Evolutionary conservation across 2,888 invertebrate species (phyloP).

Genomic region (Sesia apiformis): DNA sequence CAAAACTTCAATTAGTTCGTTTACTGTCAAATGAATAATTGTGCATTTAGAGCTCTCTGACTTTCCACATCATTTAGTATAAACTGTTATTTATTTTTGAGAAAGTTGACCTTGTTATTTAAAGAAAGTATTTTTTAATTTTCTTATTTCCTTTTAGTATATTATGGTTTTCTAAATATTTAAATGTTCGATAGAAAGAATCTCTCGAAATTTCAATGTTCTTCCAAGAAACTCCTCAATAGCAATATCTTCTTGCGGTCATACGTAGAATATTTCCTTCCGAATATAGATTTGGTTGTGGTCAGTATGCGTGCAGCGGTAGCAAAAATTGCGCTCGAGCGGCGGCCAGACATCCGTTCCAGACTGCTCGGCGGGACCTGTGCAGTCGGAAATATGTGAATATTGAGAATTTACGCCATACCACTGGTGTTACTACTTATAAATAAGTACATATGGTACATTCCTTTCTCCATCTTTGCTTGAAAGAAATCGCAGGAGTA

Average conservation of each 20-base stretch:
- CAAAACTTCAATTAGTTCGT: not conserved
- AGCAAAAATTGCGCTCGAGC: constrained; percentile 14
- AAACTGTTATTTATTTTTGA: constrained; percentile 5
- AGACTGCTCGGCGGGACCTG: not conserved
- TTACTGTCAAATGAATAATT: constrained; percentile 1
- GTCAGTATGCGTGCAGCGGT: constrained; percentile 12
- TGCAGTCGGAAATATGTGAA: not conserved
- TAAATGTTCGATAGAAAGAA: constrained; percentile 6
- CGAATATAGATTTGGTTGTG: constrained; percentile 3
- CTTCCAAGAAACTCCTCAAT: too few species aligned
- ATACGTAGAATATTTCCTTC: not conserved
- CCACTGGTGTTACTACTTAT: not conserved
- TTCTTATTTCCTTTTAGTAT: too few species aligned
- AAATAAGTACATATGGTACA: too few species aligned
- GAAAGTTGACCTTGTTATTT: too few species aligned
- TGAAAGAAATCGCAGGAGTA: too few species aligned
- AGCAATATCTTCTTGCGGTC: too few species aligned
- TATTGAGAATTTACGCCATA: not conserved
- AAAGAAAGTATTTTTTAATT: too few species aligned
- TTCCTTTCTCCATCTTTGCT: too few species aligned
- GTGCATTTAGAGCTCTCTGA: constrained; percentile 2
- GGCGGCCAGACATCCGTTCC: constrained; percentile 5
- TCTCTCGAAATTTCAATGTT: too few species aligned
- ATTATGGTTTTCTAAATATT: too few species aligned
- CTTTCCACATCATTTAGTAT: constrained; percentile 4